Conservation (phyloP, 2,113 vertebrate species). For the Gulo gulo region DNA sequence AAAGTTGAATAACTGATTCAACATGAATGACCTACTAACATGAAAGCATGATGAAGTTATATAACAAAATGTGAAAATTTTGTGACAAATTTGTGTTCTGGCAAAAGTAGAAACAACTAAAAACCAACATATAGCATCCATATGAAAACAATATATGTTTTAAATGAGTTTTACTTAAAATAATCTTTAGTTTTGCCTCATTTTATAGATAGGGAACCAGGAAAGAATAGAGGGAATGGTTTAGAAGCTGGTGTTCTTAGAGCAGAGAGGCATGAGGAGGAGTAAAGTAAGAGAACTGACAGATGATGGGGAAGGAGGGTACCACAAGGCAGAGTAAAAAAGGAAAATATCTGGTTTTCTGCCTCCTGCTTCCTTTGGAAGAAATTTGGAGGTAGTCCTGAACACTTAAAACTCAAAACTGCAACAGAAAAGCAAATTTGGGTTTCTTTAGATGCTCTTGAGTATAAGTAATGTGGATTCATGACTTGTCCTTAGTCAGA, state of each 20-base stretch:
- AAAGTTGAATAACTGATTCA: neutral
- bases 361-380: neutral
- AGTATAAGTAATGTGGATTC: neutral
- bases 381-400: neutral
- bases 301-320: neutral
- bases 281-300: neutral
- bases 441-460: constrained; percentile 1
- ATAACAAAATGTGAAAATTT: neutral
- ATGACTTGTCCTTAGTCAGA: neutral
- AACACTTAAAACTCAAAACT: neutral
- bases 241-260: neutral
- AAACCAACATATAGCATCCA: neutral
- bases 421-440: neutral
- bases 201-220: neutral
- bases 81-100: neutral
- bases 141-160: neutral
- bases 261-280: neutral
- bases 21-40: neutral
- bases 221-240: neutral
- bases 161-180: neutral
- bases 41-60: neutral
- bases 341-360: neutral
- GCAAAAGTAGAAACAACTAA: neutral
- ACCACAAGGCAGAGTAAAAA: neutral
- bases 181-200: neutral